Percentiles rank a stretch among this genome's conserved stretches.
phyloP scores from a whole-genome alignment of 2,797 vertebrate species.

The Calcarius lapponicus region DNA sequence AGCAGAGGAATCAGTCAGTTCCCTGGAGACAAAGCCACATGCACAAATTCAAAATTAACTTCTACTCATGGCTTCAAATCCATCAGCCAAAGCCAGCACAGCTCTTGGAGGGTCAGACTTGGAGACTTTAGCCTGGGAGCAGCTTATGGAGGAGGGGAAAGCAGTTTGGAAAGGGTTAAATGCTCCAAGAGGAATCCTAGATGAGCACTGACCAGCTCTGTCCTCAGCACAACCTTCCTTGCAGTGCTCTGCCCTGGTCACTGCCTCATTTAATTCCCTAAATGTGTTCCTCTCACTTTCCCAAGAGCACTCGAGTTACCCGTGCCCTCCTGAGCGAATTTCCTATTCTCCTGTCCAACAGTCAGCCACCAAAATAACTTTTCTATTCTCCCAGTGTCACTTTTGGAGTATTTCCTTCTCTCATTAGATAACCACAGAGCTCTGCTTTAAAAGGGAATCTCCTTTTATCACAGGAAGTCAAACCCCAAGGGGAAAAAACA shows the following conservation, averaged over 20 bases:
- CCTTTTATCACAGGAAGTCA: slow-evolving; percentile 56
- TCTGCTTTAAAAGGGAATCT: slow-evolving; percentile 49
- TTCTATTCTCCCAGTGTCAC: not conserved
- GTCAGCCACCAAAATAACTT: slow-evolving; percentile 18
- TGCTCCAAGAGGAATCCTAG: not conserved
- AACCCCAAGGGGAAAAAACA: not conserved
- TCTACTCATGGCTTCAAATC: not conserved
- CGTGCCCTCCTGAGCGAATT: not conserved
- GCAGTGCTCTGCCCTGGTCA: not conserved
- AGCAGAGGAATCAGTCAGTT: not conserved
- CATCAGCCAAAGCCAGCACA: not conserved
- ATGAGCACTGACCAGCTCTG: not conserved
- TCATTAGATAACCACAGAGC: not conserved
- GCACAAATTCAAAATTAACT: not conserved
- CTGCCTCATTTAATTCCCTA: not conserved
- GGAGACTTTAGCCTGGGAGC: not conserved
- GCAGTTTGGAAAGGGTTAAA: not conserved
- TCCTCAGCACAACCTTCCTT: not conserved
- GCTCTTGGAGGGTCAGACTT: not conserved
- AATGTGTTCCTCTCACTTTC: not conserved
- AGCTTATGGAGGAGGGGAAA: not conserved
- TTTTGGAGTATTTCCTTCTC: slow-evolving; percentile 34
- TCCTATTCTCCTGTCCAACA: not conserved
- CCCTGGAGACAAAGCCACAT: not conserved
- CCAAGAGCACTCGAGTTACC: not conserved